Evolutionary conservation across 2,888 invertebrate genomes (phyloP).

Genomic region (Caenorhabditis doughertyi): DNA sequence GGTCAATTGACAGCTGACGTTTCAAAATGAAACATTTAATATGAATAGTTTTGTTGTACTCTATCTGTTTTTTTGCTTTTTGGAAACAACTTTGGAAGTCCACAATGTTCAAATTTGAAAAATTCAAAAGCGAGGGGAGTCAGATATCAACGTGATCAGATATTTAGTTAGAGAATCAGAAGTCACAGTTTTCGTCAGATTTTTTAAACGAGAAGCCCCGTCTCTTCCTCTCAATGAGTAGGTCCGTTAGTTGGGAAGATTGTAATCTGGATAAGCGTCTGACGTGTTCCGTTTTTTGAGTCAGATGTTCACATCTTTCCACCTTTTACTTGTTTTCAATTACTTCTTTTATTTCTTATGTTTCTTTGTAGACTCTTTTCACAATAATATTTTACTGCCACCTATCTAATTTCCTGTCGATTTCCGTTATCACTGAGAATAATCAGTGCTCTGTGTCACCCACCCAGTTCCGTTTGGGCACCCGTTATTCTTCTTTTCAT

Average conservation of each 20-base stretch:
- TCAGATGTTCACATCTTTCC: constrained; percentile 19
- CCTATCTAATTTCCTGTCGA: constrained; percentile 12
- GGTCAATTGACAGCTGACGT: background rate
- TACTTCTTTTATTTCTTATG: constrained; percentile 28
- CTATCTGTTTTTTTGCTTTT: constrained; percentile 4
- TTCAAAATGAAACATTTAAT: background rate
- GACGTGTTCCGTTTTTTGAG: constrained; percentile 8
- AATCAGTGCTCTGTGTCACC: constrained; percentile 20
- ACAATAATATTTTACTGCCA: constrained; percentile 2
- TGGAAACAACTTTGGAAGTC: too few species aligned
- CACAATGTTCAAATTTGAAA: constrained; percentile 15
- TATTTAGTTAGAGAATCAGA: constrained; percentile 44
- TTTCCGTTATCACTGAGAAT: constrained; percentile 24
- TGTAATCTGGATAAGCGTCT: constrained; percentile 52
- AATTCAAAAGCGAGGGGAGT: constrained; percentile 22
- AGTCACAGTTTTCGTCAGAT: constrained; percentile 49
- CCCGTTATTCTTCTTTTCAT: background rate
- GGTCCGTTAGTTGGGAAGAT: constrained; percentile 6
- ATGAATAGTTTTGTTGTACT: constrained; percentile 6
- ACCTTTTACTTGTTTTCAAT: background rate
- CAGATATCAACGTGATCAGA: constrained; percentile 47
- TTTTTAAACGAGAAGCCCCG: constrained; percentile 29
- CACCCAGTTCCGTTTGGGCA: constrained; percentile 2
- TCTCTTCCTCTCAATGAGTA: constrained; percentile 3
- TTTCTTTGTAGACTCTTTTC: background rate